Evolutionary conservation across 2,888 invertebrate species (phyloP).

Genomic region (Machimus rusticus): DNA sequence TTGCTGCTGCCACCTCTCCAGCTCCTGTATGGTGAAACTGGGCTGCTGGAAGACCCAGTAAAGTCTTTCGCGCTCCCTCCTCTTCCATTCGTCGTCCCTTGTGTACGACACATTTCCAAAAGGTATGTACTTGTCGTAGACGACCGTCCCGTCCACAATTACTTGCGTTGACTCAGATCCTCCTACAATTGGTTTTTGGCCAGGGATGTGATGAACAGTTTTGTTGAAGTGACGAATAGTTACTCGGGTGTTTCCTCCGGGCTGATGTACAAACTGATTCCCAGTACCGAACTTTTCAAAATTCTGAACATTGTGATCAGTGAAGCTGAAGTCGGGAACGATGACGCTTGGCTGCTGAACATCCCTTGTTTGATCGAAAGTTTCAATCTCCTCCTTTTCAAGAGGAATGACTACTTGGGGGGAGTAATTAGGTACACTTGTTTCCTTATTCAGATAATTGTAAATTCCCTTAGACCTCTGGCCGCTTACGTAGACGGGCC

Average conservation of each 20-base stretch:
- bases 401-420: slow-evolving; percentile 52
- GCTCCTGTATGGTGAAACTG: slow-evolving; percentile 51
- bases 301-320: slow-evolving; percentile 28
- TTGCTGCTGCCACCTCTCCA: slow-evolving; percentile 58
- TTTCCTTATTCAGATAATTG: slow-evolving; percentile 15
- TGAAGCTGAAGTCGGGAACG: slow-evolving; percentile 39
- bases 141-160: slow-evolving; percentile 58
- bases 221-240: slow-evolving; percentile 55
- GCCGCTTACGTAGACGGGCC: slow-evolving; percentile 19
- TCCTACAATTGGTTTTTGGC: slow-evolving; percentile 55
- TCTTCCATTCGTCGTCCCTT: slow-evolving; percentile 57
- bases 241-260: slow-evolving; percentile 50
- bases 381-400: slow-evolving; percentile 14
- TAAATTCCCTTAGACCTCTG: background rate
- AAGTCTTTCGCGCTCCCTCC: slow-evolving; percentile 58
- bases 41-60: slow-evolving; percentile 56
- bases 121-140: slow-evolving; percentile 55
- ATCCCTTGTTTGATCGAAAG: slow-evolving; percentile 45
- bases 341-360: background rate
- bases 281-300: slow-evolving; percentile 30
- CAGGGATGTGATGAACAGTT: slow-evolving; percentile 54
- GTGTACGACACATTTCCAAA: slow-evolving; percentile 55
- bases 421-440: slow-evolving; percentile 55
- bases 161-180: slow-evolving; percentile 56
- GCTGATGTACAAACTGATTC: slow-evolving; percentile 46